Evolutionary conservation across 2,888 invertebrate genomes (phyloP), one percentile per base, ranked within the genome.

Genomic region (Piscicola geometra): DNA sequence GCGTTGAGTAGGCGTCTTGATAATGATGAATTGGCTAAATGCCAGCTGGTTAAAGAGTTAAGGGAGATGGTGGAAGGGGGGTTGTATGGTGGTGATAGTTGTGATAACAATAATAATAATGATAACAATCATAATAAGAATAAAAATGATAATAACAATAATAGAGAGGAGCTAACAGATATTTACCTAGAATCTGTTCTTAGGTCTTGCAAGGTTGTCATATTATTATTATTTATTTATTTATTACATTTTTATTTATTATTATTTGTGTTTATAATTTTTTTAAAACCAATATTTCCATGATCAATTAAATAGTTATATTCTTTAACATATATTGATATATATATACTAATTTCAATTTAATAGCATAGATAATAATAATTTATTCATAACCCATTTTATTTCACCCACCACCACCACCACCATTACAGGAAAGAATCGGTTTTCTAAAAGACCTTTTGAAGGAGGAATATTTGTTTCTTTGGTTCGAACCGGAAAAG

Each of bases 361-460:
- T n/a, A n/a, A n/a, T n/a, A n/a, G n/a, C n/a, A n/a, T n/a, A n/a
- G n/a, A n/a, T n/a, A n/a, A n/a, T n/a, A n/a, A n/a, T n/a, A n/a
- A n/a, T n/a, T n/a, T n/a, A n/a, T n/a, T n/a, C n/a, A n/a, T n/a
- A n/a, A n/a, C n/a, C n/a, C n/a, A n/a, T n/a, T n/a, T n/a, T n/a
- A n/a, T n/a, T n/a, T n/a, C n/a, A n/a, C n/a, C n/a, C n/a, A n/a
- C n/a, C n/a, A n/a, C n/a, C n/a, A n/a, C n/a, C n/a, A n/a, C n/a
- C n/a, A n/a, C n/a, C n/a, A n/a, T n/a, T n/a, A n/a, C 50, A 78
- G 78, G 69, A 75, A 3, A 35, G 78, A 32, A 77, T 78, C 33
- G 30, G 28, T 28, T 33, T 77, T 18, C 60, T 75, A 21, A 50
- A 60, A 21, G 78, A 78, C 36, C 66, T 78, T 12, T 33, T 73